Evolutionary conservation across 2,113 vertebrate genomes (phyloP).

Genomic region (Vidua macroura): DNA sequence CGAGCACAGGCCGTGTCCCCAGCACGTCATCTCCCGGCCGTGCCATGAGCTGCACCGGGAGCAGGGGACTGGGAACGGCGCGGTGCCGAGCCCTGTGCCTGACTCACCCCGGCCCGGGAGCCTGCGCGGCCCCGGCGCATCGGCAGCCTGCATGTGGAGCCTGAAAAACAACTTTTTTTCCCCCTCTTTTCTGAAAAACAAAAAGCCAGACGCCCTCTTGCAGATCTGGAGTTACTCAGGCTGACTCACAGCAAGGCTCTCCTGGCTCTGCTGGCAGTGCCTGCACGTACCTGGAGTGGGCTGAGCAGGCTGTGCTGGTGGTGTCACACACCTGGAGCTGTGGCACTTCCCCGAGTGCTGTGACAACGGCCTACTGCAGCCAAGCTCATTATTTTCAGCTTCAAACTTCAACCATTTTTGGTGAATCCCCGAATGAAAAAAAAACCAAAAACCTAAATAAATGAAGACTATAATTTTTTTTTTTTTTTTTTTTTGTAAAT

Average conservation of each 20-base stretch:
- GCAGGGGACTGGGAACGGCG: not conserved
- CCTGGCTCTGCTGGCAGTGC: not conserved
- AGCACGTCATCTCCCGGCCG: accelerated
- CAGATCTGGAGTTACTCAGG: conserved; percentile 30
- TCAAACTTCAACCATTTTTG: conserved; percentile 36
- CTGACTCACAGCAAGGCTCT: conserved; percentile 14
- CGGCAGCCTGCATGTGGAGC: not conserved
- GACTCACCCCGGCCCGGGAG: not conserved
- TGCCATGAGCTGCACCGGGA: accelerated
- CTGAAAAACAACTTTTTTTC: conserved; percentile 29
- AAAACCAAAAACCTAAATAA: not conserved
- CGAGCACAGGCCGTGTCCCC: accelerated
- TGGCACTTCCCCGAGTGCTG: accelerated
- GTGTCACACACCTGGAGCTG: not conserved
- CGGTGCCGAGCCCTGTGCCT: not conserved
- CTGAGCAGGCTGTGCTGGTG: not conserved
- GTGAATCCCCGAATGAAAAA: conserved; percentile 19
- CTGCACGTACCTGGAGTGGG: not conserved
- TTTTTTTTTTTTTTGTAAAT: conserved; percentile 31
- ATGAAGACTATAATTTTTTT: not conserved
- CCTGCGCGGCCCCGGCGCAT: not conserved
- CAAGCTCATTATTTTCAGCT: not conserved
- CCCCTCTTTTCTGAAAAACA: not conserved
- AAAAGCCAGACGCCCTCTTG: not conserved
- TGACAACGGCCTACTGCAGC: not conserved